Percentiles rank a stretch among this genome's conserved stretches.
Conservation (phyloP, 2,888 invertebrate genomes). For the Drosophila engyochracea region DNA sequence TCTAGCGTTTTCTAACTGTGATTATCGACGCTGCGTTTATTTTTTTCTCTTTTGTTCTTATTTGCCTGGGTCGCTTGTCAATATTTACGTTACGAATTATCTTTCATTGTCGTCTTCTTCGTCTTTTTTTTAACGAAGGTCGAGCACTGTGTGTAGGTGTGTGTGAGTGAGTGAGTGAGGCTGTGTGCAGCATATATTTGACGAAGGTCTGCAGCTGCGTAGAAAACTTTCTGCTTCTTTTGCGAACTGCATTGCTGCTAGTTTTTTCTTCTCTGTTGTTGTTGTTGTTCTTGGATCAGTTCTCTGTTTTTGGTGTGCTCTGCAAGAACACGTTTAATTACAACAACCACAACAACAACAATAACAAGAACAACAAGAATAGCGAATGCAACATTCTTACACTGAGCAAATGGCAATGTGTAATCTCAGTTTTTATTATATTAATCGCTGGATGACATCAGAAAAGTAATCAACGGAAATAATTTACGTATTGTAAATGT, state of each 20-base stretch:
- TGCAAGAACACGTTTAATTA: constrained; percentile 32
- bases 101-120: constrained; percentile 5
- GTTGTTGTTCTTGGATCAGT: background rate
- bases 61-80: constrained; percentile 52
- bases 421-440: background rate
- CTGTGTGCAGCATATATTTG: constrained; percentile 30
- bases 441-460: background rate
- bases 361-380: background rate
- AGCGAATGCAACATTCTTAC: constrained; percentile 17
- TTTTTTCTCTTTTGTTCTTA: constrained; percentile 21
- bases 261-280: background rate
- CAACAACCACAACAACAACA: constrained; percentile 7
- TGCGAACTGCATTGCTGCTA: background rate
- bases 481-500: background rate
- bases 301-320: constrained; percentile 4
- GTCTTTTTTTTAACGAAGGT: constrained; percentile 55
- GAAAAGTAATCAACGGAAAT: background rate
- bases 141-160: constrained; percentile 23
- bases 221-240: constrained; percentile 22
- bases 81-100: constrained; percentile 63
- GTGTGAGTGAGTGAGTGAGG: background rate
- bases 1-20: constrained; percentile 40
- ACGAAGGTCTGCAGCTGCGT: constrained; percentile 49
- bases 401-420: constrained; percentile 17
- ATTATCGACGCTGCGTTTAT: constrained; percentile 27